Evolutionary conservation across 2,888 invertebrate genomes (phyloP).

Genomic region (Falcaria lacertinaria): DNA sequence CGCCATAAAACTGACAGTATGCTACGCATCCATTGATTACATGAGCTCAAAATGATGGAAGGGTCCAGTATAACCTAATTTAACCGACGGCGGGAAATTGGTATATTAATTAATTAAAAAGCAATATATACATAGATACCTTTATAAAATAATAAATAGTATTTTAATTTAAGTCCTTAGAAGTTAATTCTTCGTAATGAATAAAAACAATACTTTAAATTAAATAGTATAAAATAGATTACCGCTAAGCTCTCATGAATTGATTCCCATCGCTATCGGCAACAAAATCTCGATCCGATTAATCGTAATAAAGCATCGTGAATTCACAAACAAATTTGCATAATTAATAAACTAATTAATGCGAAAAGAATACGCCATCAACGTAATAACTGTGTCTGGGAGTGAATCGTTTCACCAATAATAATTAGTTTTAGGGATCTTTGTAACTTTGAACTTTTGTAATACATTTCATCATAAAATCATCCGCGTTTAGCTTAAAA

Average conservation of each 20-base stretch:
- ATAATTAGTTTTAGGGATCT: slow-evolving; percentile 8
- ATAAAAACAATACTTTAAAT: neutral
- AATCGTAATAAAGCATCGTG: slow-evolving; percentile 67
- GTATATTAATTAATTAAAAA: too few species aligned
- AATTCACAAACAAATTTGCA: slow-evolving; percentile 73
- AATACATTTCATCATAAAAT: too few species aligned
- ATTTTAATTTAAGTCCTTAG: too few species aligned
- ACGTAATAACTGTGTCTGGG: slow-evolving; percentile 58
- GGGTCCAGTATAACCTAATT: too few species aligned
- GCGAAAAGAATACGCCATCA: slow-evolving; percentile 45
- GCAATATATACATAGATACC: too few species aligned
- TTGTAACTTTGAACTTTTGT: neutral
- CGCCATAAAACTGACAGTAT: too few species aligned
- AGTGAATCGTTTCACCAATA: slow-evolving; percentile 22
- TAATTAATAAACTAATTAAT: slow-evolving; percentile 75
- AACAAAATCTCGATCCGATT: slow-evolving; percentile 59
- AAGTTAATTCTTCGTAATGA: too few species aligned
- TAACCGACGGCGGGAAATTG: too few species aligned
- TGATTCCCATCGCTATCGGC: slow-evolving; percentile 15
- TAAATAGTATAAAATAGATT: neutral
- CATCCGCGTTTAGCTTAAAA: too few species aligned
- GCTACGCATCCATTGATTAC: too few species aligned
- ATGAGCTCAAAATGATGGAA: too few species aligned
- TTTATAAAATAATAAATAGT: too few species aligned
- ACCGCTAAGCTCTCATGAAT: slow-evolving; percentile 3